Conservation (phyloP, 2,888 invertebrate genomes). For the Lottia scabra region DNA sequence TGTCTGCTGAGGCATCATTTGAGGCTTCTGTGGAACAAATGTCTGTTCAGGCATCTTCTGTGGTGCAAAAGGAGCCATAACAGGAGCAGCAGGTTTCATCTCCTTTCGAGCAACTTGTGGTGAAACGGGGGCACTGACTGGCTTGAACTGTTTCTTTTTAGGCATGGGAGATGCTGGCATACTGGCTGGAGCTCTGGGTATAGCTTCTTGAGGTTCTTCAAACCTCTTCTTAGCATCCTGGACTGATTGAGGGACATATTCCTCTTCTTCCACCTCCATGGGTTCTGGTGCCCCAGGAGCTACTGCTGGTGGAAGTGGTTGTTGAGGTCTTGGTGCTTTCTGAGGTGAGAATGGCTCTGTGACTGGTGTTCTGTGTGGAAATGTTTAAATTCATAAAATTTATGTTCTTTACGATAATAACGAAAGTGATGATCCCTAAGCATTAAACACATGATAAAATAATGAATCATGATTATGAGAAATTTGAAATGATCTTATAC, state of each 20-base stretch:
- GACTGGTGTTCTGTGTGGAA: slow-evolving; percentile 11
- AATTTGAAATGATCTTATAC: no score
- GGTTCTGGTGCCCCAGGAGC: slow-evolving; percentile 37
- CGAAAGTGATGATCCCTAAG: no score
- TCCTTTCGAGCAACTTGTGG: slow-evolving; percentile 17
- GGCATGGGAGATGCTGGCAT: slow-evolving; percentile 26
- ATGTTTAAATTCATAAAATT: neutral
- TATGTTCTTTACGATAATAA: no score
- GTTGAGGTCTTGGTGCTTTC: slow-evolving; percentile 26
- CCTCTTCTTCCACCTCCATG: slow-evolving; percentile 38
- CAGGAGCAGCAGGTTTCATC: slow-evolving; percentile 7
- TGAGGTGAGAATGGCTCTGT: slow-evolving; percentile 12
- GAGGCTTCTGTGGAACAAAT: neutral
- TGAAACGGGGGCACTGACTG: slow-evolving; percentile 7
- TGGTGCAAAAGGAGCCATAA: neutral
- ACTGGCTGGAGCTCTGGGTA: slow-evolving; percentile 29
- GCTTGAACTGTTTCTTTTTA: slow-evolving; percentile 4
- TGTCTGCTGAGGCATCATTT: neutral
- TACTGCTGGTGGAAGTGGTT: slow-evolving; percentile 13
- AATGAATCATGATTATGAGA: no score
- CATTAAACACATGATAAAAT: no score
- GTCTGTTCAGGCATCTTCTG: neutral
- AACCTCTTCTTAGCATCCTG: slow-evolving; percentile 51
- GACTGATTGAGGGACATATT: slow-evolving; percentile 44
- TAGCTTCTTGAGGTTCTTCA: slow-evolving; percentile 27